These are phyloP conservation scores for Sebastes schlegelii DNA, from an alignment of 2,113 vertebrate species.

Conservation along the genomic window DNA sequence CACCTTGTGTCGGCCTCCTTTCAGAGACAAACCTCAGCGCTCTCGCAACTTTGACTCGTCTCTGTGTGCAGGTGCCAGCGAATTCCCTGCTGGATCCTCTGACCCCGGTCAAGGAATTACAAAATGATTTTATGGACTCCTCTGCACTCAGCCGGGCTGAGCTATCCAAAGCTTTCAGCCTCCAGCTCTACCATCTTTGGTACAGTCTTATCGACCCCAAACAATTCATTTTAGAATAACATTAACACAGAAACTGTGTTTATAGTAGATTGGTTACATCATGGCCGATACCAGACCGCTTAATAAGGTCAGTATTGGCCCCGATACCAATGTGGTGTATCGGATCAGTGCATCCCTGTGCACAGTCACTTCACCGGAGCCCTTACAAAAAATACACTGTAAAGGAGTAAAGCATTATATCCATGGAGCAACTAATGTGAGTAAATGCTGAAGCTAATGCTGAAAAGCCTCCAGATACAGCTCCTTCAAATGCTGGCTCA, in stretches of 20 bases:
- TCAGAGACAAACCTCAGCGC: constrained; percentile 21
- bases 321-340: not conserved
- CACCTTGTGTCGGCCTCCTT: constrained; percentile 41
- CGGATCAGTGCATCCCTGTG: constrained; percentile 3
- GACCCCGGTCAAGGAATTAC: constrained; percentile 59
- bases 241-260: not conserved
- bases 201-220: constrained; percentile 2
- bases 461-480: not conserved
- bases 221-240: constrained; percentile 2
- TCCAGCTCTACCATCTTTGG: constrained; percentile 47
- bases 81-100: constrained; percentile 44
- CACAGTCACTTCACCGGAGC: not conserved
- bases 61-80: constrained; percentile 61
- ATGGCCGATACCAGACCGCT: not conserved
- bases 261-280: not conserved
- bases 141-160: constrained; percentile 21
- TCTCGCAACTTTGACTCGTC: constrained; percentile 38
- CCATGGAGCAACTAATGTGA: not conserved
- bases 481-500: not conserved
- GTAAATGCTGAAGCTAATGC: not conserved
- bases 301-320: constrained; percentile 11
- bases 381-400: not conserved
- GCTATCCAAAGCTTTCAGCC: constrained; percentile 29
- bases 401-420: not conserved
- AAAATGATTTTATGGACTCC: constrained; percentile 31